phyloP scores from a whole-genome alignment of 2,888 invertebrate species.

The Amphipyra berbera region DNA sequence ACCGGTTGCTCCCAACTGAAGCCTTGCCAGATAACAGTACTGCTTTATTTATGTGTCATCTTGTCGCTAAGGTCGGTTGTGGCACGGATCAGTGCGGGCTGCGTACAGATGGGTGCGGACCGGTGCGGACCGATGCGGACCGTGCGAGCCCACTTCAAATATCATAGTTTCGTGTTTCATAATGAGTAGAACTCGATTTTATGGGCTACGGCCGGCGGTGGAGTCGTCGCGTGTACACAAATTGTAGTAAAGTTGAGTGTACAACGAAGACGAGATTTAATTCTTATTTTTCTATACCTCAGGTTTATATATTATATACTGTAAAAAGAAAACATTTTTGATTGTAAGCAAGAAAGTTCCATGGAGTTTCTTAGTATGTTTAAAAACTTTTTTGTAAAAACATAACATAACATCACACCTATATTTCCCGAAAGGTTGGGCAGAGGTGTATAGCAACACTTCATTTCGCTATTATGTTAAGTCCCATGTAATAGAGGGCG shows the following conservation, averaged over 20 bases:
- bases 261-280: not conserved
- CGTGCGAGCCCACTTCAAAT: slow-evolving; percentile 73
- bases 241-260: slow-evolving; percentile 24
- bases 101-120: not conserved
- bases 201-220: slow-evolving; percentile 72
- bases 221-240: slow-evolving; percentile 70
- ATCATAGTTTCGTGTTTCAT: slow-evolving; percentile 88
- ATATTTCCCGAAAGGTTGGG: too few species aligned
- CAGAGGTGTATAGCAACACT: too few species aligned
- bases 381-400: too few species aligned
- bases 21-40: slow-evolving; percentile 87
- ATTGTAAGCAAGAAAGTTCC: not conserved
- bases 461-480: too few species aligned
- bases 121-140: not conserved
- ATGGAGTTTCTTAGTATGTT: too few species aligned
- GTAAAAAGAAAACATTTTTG: too few species aligned
- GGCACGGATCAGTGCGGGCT: slow-evolving; percentile 60
- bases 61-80: slow-evolving; percentile 43
- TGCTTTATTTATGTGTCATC: slow-evolving; percentile 82
- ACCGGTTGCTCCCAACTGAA: slow-evolving; percentile 82
- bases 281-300: not conserved
- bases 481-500: too few species aligned
- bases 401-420: too few species aligned
- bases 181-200: slow-evolving; percentile 87
- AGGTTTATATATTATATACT: too few species aligned